phyloP scores from a whole-genome alignment of 2,888 invertebrate species.

The Dryobota labecula region DNA sequence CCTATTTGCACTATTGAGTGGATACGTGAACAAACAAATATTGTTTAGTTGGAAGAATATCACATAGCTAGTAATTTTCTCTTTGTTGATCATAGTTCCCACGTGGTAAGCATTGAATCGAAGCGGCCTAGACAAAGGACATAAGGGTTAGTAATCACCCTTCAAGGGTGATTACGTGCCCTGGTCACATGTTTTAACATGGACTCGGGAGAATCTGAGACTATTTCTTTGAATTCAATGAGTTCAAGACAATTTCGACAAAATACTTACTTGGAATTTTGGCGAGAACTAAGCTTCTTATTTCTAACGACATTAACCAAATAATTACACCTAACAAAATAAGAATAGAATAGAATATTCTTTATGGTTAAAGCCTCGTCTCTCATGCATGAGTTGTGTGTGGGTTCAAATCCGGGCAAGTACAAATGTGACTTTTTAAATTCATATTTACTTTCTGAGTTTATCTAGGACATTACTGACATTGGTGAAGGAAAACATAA shows the following conservation, averaged over 20 bases:
- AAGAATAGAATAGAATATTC: no score
- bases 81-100: constrained; percentile 19
- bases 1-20: constrained; percentile 4
- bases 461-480: no score
- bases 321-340: constrained; percentile 5
- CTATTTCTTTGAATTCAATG: constrained; percentile 8
- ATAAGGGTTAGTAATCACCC: constrained; percentile 27
- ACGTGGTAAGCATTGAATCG: constrained; percentile 23
- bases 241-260: not conserved
- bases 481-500: no score
- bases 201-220: not conserved
- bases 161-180: constrained; percentile 15
- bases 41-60: constrained; percentile 1
- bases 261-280: not conserved
- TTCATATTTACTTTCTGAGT: no score
- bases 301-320: not conserved
- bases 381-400: no score
- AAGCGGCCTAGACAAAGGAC: constrained; percentile 39
- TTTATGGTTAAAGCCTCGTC: no score
- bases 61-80: constrained; percentile 3
- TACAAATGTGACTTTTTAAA: no score
- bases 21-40: constrained; percentile 11
- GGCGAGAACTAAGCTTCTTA: not conserved
- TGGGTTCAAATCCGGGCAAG: no score
- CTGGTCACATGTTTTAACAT: constrained; percentile 10